These are phyloP conservation scores for Arenicola marina DNA, from an alignment of 2,888 invertebrate species.

Conservation along the genomic window DNA sequence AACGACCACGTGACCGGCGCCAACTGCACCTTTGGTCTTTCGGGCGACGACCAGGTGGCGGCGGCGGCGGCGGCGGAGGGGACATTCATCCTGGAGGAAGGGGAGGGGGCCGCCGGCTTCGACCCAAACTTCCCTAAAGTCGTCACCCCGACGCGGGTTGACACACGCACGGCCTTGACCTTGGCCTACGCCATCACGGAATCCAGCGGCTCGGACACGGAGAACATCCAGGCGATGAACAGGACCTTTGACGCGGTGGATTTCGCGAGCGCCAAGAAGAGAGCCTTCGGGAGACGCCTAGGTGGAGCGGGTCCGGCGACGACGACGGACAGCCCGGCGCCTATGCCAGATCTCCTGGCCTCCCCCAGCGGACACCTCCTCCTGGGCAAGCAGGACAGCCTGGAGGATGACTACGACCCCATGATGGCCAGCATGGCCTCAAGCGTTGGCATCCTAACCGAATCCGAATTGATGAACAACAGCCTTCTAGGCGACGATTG, in stretches of 20 bases:
- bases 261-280: background rate
- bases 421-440: slow-evolving; percentile 16
- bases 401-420: background rate
- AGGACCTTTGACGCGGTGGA: slow-evolving; percentile 1
- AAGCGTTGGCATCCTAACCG: slow-evolving; percentile 23
- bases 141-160: slow-evolving; percentile 7
- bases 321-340: background rate
- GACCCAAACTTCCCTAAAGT: background rate
- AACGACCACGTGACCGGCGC: background rate
- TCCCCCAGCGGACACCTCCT: background rate
- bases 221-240: slow-evolving; percentile 2
- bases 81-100: background rate
- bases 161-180: slow-evolving; percentile 21
- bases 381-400: background rate
- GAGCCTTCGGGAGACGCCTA: background rate
- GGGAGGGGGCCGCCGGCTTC: background rate
- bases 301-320: background rate
- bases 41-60: background rate
- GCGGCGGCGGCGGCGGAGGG: background rate
- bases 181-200: slow-evolving; percentile 24
- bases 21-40: background rate
- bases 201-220: slow-evolving; percentile 9
- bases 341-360: background rate
- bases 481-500: slow-evolving; percentile 12
- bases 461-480: slow-evolving; percentile 15